Evolutionary conservation across 2,797 vertebrate genomes (phyloP).

Genomic region (Potorous gilbertii): DNA sequence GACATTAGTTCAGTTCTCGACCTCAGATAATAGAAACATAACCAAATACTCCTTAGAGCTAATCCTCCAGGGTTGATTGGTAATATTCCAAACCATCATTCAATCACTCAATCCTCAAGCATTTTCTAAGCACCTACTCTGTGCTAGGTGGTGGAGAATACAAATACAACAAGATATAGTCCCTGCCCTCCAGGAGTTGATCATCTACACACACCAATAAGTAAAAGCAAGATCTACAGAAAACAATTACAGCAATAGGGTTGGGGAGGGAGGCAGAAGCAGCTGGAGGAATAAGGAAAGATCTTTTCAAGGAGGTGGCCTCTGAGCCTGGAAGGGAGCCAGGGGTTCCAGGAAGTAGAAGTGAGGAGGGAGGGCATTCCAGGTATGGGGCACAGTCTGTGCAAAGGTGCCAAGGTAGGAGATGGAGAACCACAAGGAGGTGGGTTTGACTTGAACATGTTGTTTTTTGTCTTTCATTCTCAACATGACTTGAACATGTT

Average conservation of each 20-base stretch:
- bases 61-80: not conserved
- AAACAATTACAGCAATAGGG: not conserved
- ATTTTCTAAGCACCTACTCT: too few species aligned
- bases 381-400: not conserved
- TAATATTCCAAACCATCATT: not conserved
- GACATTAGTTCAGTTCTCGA: not conserved
- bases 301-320: not conserved
- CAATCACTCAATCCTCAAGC: too few species aligned
- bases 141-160: not conserved
- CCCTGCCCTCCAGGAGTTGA: not conserved
- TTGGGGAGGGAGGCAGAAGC: not conserved
- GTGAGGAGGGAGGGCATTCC: not conserved
- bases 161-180: not conserved
- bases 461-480: too few species aligned
- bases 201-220: not conserved
- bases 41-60: not conserved
- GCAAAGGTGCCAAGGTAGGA: not conserved
- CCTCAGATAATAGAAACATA: not conserved
- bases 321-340: not conserved
- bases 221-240: not conserved
- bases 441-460: not conserved
- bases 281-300: not conserved
- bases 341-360: not conserved
- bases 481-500: not conserved
- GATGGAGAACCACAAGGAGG: not conserved